Percentiles rank a stretch among this genome's conserved stretches.
Evolutionary conservation across 1,140 invertebrate species (phyloP).

Genomic region (Pseudomyrmex sp.): DNA sequence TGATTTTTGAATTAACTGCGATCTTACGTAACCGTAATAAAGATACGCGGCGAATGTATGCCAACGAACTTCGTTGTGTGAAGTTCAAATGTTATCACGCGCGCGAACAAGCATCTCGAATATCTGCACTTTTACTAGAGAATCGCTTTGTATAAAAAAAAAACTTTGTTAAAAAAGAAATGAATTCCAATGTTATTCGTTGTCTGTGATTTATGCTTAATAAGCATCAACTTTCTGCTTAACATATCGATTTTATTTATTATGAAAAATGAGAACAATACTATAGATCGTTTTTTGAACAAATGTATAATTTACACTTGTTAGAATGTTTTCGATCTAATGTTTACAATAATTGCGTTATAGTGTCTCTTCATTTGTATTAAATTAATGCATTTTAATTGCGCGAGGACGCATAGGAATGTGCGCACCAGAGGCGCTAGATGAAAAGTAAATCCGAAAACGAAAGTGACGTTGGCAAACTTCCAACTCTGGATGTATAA

Average conservation of each 20-base stretch:
- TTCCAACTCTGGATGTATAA: constrained; percentile 66
- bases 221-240: not conserved
- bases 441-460: constrained; percentile 44
- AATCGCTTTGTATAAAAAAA: constrained; percentile 11
- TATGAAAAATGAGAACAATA: too few species aligned
- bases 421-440: constrained; percentile 1
- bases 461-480: constrained; percentile 55
- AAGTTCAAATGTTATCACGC: constrained; percentile 65
- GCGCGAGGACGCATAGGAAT: constrained; percentile 14
- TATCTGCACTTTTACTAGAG: constrained; percentile 4
- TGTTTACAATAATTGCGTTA: too few species aligned
- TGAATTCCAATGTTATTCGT: too few species aligned
- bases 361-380: too few species aligned
- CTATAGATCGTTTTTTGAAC: too few species aligned
- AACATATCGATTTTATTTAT: too few species aligned
- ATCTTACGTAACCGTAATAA: constrained; percentile 56
- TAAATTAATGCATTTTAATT: not conserved
- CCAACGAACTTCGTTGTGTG: constrained; percentile 29
- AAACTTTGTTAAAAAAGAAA: not conserved
- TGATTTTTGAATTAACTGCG: constrained; percentile 31
- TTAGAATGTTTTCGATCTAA: too few species aligned
- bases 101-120: constrained; percentile 2
- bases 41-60: constrained; percentile 56
- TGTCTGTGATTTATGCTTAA: too few species aligned
- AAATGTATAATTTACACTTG: not conserved